Evolutionary conservation across 92 coral and sea anemone genomes (phyloP), one percentile per base, ranked within the genome.

Genomic region (Pocillopora grandis): DNA sequence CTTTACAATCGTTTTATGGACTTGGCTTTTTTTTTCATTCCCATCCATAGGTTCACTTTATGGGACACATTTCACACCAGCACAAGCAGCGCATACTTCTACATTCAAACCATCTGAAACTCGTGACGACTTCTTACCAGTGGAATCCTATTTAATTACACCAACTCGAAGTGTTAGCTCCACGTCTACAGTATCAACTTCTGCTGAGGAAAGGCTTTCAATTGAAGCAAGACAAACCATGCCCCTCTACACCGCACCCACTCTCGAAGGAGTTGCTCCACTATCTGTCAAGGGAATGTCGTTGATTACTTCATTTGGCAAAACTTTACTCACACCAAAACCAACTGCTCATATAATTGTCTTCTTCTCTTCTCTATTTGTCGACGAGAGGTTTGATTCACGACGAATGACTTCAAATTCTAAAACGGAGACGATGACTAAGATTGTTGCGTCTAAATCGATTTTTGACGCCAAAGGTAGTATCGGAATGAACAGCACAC

Each of bases 401-500:
- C 21, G 20, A 81, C 16, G 49, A 10, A 9, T 71, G 23, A 17
- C 58, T 33, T 76, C 79, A 9, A 48, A 14, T 21, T 23, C 55
- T 21, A 15, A 19, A 14, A 42, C 27, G 31, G 69, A 3, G 10
- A n/a, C 66, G 19, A 60, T 77, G 12, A 59, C 58, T 70, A 81
- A 57, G 36, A 57, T 9, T 36, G 11, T 2, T 0, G 31, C 9
- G 33, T 58, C 23, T 59, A 58, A 18, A 12, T 56, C 76, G 23
- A 65, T 56, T 66, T 42, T n/a, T 23, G 52, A 42, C 52, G 61
- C n/a, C 5, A 62, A 58, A 15, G 16, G 11, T 7, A 81, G 85
- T 58, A 61, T 18, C 59, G 85, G 77, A 71, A 71, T 36, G 27
- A 81, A 70, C 31, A 7, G 52, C 14, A 57, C 37, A 64, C 68